Percentiles rank a stretch among this genome's conserved stretches.
These are phyloP conservation scores for Rhynchonema sp. DNA, from an alignment of 2,888 invertebrate genomes.

Conservation along the genomic window DNA sequence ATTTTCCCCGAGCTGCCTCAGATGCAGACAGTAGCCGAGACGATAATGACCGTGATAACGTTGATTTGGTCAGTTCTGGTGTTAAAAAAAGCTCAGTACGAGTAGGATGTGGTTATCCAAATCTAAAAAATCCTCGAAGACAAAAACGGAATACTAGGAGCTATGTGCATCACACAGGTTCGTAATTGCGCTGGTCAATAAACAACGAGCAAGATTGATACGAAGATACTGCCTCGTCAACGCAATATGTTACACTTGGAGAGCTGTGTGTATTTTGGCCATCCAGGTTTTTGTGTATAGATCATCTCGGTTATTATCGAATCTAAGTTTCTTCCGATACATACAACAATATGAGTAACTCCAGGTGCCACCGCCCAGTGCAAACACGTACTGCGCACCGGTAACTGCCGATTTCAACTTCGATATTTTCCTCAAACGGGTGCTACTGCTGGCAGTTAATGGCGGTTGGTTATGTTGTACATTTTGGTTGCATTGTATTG, in stretches of 20 bases:
- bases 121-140: no score
- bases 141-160: no score
- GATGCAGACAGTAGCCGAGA: conserved; percentile 18
- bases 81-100: no score
- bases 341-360: no score
- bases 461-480: background rate
- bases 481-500: no score
- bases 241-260: conserved; percentile 13
- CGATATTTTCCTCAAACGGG: conserved; percentile 10
- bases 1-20: conserved; percentile 19
- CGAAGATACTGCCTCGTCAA: conserved; percentile 10
- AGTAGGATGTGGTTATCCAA: no score
- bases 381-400: conserved; percentile 23
- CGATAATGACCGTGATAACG: conserved; percentile 18
- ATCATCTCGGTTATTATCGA: background rate
- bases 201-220: conserved; percentile 15
- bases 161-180: no score
- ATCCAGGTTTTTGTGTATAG: conserved; percentile 13
- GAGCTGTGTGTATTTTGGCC: conserved; percentile 20
- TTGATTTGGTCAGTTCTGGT: no score
- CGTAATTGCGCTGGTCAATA: conserved; percentile 18
- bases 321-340: background rate
- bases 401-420: conserved; percentile 11
- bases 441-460: conserved; percentile 7
- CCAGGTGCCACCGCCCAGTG: conserved; percentile 23